phyloP scores from a whole-genome alignment of 1,140 invertebrate genomes.

The Microplitis mediator region DNA sequence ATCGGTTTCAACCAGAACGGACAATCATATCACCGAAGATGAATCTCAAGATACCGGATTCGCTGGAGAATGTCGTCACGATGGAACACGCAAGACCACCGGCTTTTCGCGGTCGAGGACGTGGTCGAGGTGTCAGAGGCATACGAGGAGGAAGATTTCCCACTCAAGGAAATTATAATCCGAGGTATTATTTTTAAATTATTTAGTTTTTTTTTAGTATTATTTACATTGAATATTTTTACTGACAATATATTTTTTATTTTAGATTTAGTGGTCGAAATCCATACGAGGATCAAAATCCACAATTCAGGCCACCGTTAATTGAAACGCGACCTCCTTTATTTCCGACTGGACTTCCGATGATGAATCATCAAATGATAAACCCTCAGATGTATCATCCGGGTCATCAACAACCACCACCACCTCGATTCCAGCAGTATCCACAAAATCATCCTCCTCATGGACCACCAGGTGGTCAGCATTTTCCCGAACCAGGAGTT shows the following conservation, averaged over 20 bases:
- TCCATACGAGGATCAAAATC: conserved; percentile 36
- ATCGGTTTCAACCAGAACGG: conserved; percentile 57
- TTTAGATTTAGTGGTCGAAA: conserved; percentile 1
- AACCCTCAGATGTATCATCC: conserved; percentile 34
- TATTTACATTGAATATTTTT: not conserved
- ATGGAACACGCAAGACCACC: conserved; percentile 41
- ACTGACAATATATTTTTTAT: not conserved
- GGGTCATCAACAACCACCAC: conserved; percentile 10
- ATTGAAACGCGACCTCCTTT: conserved; percentile 41
- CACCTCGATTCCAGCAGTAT: conserved; percentile 36
- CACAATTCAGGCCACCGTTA: conserved; percentile 46
- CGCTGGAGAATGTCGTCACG: conserved; percentile 53
- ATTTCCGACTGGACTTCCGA: conserved; percentile 25
- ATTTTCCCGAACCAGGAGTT: conserved; percentile 19
- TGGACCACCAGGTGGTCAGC: conserved; percentile 17
- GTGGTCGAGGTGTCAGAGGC: conserved; percentile 40
- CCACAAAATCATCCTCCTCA: conserved; percentile 30
- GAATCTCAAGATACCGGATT: conserved; percentile 55
- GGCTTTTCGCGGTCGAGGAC: conserved; percentile 33
- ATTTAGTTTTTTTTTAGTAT: not conserved
- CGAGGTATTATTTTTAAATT: conserved; percentile 36
- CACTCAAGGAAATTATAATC: conserved; percentile 38
- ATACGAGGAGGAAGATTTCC: conserved; percentile 43
- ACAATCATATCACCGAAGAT: conserved; percentile 49
- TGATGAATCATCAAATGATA: conserved; percentile 39